A percentile compares a stretch with the other conserved stretches of the same genome.
Conservation (phyloP, 1,140 invertebrate genomes). For the Lysiphlebus fabarum region DNA sequence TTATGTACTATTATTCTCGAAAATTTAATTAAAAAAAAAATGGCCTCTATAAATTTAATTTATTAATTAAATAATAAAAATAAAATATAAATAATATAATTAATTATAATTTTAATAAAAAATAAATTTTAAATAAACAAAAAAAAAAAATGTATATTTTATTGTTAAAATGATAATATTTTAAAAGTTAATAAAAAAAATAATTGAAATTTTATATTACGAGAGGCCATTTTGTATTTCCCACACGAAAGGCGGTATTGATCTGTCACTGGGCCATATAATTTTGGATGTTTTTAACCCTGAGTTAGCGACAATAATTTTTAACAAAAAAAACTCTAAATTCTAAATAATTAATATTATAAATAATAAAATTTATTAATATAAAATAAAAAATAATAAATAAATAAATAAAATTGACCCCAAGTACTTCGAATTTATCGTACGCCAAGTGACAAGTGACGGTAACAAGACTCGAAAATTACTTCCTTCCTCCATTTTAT, state of each 20-base stretch:
- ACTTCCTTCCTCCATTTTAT: constrained; percentile 14
- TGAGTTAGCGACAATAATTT: background rate
- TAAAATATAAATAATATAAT: too few relatives aligned
- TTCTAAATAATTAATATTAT: background rate
- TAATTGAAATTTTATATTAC: constrained; percentile 22
- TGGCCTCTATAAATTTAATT: too few relatives aligned
- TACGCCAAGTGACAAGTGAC: constrained; percentile 16
- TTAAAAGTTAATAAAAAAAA: constrained; percentile 1
- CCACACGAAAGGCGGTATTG: constrained; percentile 51
- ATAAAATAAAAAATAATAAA: background rate
- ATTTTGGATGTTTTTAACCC: constrained; percentile 21
- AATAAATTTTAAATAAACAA: too few relatives aligned
- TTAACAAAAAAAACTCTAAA: background rate
- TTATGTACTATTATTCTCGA: too few relatives aligned
- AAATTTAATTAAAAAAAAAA: too few relatives aligned
- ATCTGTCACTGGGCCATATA: constrained; percentile 45
- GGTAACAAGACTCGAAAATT: constrained; percentile 15
- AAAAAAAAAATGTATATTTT: too few relatives aligned
- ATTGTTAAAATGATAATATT: too few relatives aligned
- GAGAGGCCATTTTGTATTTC: constrained; percentile 56
- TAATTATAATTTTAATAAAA: too few relatives aligned
- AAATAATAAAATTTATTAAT: background rate
- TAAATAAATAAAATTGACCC: background rate
- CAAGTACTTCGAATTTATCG: constrained; percentile 3
- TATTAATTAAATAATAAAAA: too few relatives aligned